A percentile compares a stretch with the other conserved stretches of the same genome.
These are phyloP conservation scores for Patella caerulea DNA, from an alignment of 2,888 invertebrate species.

Conservation along the genomic window DNA sequence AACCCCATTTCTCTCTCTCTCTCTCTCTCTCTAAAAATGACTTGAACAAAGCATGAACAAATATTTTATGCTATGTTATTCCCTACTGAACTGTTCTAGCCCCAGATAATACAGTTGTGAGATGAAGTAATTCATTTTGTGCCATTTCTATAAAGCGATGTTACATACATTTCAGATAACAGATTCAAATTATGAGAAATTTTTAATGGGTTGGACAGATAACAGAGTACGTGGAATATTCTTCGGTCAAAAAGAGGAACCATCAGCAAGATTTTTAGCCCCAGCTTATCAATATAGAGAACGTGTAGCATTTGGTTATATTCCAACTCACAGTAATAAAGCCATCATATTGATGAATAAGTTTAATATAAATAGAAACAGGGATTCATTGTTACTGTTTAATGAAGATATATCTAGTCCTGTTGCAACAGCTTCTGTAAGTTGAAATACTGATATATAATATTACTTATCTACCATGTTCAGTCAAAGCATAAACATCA, in stretches of 20 bases:
- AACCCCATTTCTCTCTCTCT: no score
- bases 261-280: slow-evolving; percentile 88
- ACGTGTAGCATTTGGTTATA: slow-evolving; percentile 85
- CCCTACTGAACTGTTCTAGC: neutral
- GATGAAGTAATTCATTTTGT: neutral
- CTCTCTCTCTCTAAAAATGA: no score
- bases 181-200: slow-evolving; percentile 81
- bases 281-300: slow-evolving; percentile 89
- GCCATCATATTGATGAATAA: slow-evolving; percentile 76
- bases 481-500: no score
- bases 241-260: slow-evolving; percentile 79
- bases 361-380: slow-evolving; percentile 74
- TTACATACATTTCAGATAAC: slow-evolving; percentile 73
- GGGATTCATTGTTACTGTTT: slow-evolving; percentile 87
- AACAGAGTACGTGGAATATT: slow-evolving; percentile 92
- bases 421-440: slow-evolving; percentile 60
- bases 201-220: slow-evolving; percentile 91
- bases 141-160: neutral
- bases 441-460: slow-evolving; percentile 22
- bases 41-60: no score
- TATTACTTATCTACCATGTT: no score
- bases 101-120: slow-evolving; percentile 5
- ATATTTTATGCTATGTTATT: no score
- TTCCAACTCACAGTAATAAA: slow-evolving; percentile 41
- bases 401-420: slow-evolving; percentile 83